Evolutionary conservation across 2,888 invertebrate genomes (phyloP).

Genomic region (Hyposoter didymator): DNA sequence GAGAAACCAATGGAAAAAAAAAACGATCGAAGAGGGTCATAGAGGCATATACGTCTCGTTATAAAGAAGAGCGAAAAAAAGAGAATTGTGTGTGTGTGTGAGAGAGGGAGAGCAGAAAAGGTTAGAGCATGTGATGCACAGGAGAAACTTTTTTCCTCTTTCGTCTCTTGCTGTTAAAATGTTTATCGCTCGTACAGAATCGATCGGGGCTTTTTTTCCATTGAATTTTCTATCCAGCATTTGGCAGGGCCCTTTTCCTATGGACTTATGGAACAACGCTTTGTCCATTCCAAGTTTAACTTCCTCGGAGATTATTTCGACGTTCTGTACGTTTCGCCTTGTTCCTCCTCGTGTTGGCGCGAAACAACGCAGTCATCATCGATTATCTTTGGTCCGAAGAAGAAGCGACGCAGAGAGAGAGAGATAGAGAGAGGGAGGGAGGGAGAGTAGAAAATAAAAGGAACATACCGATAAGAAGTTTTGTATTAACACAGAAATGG

Average conservation of each 20-base stretch:
- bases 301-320: slow-evolving; percentile 9
- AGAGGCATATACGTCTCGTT: slow-evolving; percentile 28
- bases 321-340: neutral
- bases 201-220: slow-evolving; percentile 62
- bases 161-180: slow-evolving; percentile 63
- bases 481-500: slow-evolving; percentile 40
- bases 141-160: slow-evolving; percentile 23
- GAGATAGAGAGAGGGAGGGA: neutral
- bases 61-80: slow-evolving; percentile 3
- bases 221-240: slow-evolving; percentile 55
- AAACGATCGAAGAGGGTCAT: slow-evolving; percentile 41
- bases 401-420: neutral
- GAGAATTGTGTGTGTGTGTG: slow-evolving; percentile 1
- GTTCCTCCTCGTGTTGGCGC: neutral
- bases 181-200: slow-evolving; percentile 66
- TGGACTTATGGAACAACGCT: slow-evolving; percentile 16
- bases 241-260: slow-evolving; percentile 17
- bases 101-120: neutral
- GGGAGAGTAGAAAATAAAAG: neutral
- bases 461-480: slow-evolving; percentile 25
- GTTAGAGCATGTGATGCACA: slow-evolving; percentile 27
- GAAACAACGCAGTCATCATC: slow-evolving; percentile 23
- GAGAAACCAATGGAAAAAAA: slow-evolving; percentile 34
- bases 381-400: slow-evolving; percentile 27
- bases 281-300: slow-evolving; percentile 19